Conservation (phyloP, 2,888 invertebrate species). For the Leptinotarsa juncta region DNA sequence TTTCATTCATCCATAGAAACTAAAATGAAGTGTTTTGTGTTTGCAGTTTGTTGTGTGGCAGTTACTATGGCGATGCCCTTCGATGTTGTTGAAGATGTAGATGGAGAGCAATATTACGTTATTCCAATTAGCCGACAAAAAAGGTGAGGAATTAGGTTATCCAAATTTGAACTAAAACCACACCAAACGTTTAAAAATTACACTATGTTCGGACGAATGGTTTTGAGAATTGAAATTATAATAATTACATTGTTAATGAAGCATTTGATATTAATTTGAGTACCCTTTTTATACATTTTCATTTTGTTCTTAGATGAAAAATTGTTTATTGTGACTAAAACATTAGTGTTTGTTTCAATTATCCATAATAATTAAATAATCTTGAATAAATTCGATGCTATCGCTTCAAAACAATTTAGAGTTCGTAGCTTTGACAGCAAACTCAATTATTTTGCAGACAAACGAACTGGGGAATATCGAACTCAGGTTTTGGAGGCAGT, state of each 20-base stretch:
- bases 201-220: too few relatives aligned
- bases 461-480: slow-evolving; percentile 34
- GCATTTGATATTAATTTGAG: too few relatives aligned
- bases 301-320: too few relatives aligned
- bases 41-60: slow-evolving; percentile 29
- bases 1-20: not conserved
- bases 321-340: too few relatives aligned
- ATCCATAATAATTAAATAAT: too few relatives aligned
- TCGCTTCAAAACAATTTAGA: not conserved
- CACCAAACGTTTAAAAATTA: too few relatives aligned
- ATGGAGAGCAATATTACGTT: slow-evolving; percentile 38
- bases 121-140: slow-evolving; percentile 39
- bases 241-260: too few relatives aligned
- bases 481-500: slow-evolving; percentile 36
- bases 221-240: too few relatives aligned
- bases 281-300: too few relatives aligned
- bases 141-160: slow-evolving; percentile 34
- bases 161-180: not conserved
- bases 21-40: slow-evolving; percentile 40
- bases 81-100: slow-evolving; percentile 42
- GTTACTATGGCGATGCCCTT: slow-evolving; percentile 37
- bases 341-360: too few relatives aligned
- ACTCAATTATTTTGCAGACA: slow-evolving; percentile 27
- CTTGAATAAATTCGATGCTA: too few relatives aligned
- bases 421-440: not conserved